Evolutionary conservation across 1,140 invertebrate genomes (phyloP), one percentile per base, ranked within the genome.

Genomic region (Lerema accius): DNA sequence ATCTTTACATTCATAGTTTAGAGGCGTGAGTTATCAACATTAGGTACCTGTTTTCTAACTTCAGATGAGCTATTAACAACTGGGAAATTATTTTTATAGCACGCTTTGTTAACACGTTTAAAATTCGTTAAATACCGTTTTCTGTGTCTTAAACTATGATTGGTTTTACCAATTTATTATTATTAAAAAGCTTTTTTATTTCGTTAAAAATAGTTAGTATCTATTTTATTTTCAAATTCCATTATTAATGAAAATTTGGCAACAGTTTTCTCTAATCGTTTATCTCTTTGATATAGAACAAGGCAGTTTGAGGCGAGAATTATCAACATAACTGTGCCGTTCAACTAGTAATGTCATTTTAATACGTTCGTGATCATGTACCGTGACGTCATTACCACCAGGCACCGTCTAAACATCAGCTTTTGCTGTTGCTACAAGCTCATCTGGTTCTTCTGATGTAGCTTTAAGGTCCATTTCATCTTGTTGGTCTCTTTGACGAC

Each of bases 341-440:
- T 58, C 53, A 64, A 69, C 67, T 71, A 74, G 78, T 86, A 86
- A 86, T 86, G 83, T 86, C 74, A 82, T 86, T 86, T 86, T 86
- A 86, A 86, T 86, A 80, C 72, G 67, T 69, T 59, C 63, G 49
- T 58, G 64, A 58, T 68, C 73, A 78, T 64, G 45, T 40, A 81
- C 69, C 83, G 77, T 82, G 80, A 84, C 80, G 78, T 86, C 79
- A 84, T 86, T 86, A 83, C 69, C 71, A 67, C 65, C 63, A 75
- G 67, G 43, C 32, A 51, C 14, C 43, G 28, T 58, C 53, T 58
- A 51, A 53, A 35, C 32, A 58, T 17, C 35, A 32, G 7, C 35
- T 45, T 60, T 60, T 63, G 49, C 48, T 35, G 14, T 13, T 37
- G 4, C 23, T 15, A 3, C 6, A 48, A 53, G 56, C 15, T 32